A percentile compares a stretch with the other conserved stretches of the same genome.
phyloP scores from a whole-genome alignment of 2,113 vertebrate genomes.

The Polyodon spathula region DNA sequence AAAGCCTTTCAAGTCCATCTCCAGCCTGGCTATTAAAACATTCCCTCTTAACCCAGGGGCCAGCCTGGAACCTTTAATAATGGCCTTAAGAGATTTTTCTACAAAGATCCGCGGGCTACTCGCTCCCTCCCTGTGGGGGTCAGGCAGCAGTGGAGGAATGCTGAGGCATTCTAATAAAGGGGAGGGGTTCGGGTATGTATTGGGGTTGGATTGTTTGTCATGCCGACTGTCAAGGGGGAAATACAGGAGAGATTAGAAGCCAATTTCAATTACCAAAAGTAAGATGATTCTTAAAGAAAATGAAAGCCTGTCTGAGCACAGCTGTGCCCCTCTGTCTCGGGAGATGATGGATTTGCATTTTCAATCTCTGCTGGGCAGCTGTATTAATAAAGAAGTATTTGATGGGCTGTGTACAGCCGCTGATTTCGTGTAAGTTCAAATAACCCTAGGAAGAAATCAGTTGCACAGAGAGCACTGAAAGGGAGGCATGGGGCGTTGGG shows the following conservation, averaged over 20 bases:
- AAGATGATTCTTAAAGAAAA: conserved; percentile 11
- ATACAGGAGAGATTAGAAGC: conserved; percentile 12
- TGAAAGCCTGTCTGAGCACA: conserved; percentile 8
- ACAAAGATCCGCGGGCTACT: background rate
- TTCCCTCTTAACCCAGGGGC: background rate
- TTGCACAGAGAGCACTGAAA: background rate
- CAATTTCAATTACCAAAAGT: conserved; percentile 15
- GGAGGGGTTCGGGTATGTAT: no score
- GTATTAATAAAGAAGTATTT: conserved; percentile 14
- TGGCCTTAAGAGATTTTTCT: conserved; percentile 4
- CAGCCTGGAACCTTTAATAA: conserved; percentile 5
- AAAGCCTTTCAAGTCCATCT: conserved; percentile 11
- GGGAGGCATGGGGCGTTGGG: background rate
- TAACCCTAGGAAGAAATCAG: conserved; percentile 1
- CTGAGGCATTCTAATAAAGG: background rate
- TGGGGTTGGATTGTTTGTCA: background rate
- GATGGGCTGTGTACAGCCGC: background rate
- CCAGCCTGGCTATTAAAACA: conserved; percentile 5
- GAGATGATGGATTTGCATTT: conserved; percentile 14
- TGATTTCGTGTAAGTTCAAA: background rate
- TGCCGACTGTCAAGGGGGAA: conserved; percentile 4
- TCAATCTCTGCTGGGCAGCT: conserved; percentile 5
- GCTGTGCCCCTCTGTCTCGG: background rate
- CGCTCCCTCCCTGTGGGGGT: no score
- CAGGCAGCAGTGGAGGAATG: background rate